Base-by-base conservation (phyloP, 2,113 vertebrate genomes). In the Macroglossus sobrinus region DNA sequence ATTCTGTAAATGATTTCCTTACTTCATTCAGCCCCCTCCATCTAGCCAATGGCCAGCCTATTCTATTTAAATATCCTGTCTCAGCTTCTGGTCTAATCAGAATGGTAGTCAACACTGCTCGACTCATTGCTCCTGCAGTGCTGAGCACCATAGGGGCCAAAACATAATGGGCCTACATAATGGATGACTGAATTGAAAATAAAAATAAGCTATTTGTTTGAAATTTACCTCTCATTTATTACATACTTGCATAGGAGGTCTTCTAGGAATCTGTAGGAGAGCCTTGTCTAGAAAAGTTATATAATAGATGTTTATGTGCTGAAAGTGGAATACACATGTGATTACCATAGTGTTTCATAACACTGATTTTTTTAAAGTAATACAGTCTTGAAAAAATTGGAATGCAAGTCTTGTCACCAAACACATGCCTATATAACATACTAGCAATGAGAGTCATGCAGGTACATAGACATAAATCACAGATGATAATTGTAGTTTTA, bases 171-270 rank as follows among this genome's bases (percentile, higher is more conserved):
- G 79, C 2, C 28, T 89, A 95, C 75, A 95, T 78, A 98, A 97
- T 96, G 96, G 95, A 98, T 84, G 96, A 89, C 14, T 97, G 96
- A 97, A 98, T 86, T 93, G 96, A 72, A 98, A 98, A 97, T 92
- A 98, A 98, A 98, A 96, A 96, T 93, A 96, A 98, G 61, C 71
- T 96, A 79, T 95, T 98, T 96, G 93, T 96, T 98, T 97, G 96
- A 97, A 98, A 96, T 0, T 0, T 81, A 95, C 84, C 84, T 96
- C 72, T 80, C 30, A 97, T 97, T 82, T 66, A 97, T 98, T 97
- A 66, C 72, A 88, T 40, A 61, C 71, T 97, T 97, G 82, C 89
- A 97, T 45, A 84, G 86, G 87, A 96, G 84, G 53, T 55, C 93
- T 97, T 78, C 82, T 78, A 97, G 97, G 94, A 93, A 94, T 50